Conservation (phyloP, 2,888 invertebrate species). For the Drosophila rellima region DNA sequence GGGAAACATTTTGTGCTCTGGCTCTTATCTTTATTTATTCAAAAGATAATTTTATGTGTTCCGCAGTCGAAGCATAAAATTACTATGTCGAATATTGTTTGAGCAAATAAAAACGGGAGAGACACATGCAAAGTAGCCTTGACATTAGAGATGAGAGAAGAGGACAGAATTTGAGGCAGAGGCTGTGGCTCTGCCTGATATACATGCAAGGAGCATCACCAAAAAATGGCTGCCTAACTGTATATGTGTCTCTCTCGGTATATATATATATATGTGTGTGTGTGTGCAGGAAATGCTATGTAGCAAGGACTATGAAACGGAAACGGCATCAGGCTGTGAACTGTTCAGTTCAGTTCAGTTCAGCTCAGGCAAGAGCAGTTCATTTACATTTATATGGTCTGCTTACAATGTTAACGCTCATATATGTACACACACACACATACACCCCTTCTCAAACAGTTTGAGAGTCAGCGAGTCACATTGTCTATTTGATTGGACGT, state of each 20-base stretch:
- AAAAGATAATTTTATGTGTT: constrained; percentile 81
- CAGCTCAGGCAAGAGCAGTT: constrained; percentile 65
- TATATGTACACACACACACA: constrained; percentile 58
- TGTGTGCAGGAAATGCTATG: constrained; percentile 70
- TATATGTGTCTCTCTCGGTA: constrained; percentile 8
- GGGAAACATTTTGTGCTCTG: constrained; percentile 63
- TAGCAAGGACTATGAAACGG: constrained; percentile 78
- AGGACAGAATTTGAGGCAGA: constrained; percentile 4
- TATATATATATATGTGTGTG: constrained; percentile 24
- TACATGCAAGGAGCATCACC: constrained; percentile 71
- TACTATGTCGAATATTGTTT: constrained; percentile 81
- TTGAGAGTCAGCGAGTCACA: constrained; percentile 75
- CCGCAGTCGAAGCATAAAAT: constrained; percentile 82
- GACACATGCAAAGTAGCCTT: constrained; percentile 70
- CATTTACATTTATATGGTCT: constrained; percentile 82
- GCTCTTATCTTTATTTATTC: constrained; percentile 81
- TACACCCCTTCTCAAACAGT: constrained; percentile 22
- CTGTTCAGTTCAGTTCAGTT: constrained; percentile 57
- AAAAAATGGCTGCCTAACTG: constrained; percentile 77
- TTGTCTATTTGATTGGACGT: constrained; percentile 67
- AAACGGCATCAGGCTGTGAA: constrained; percentile 76
- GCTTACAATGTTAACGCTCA: constrained; percentile 81
- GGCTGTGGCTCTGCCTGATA: constrained; percentile 37
- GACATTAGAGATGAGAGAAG: constrained; percentile 6
- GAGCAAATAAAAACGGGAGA: constrained; percentile 79